A percentile compares a stretch with the other conserved stretches of the same genome.
Conservation (phyloP, 1,140 invertebrate species). For the Ylistrum balloti region DNA sequence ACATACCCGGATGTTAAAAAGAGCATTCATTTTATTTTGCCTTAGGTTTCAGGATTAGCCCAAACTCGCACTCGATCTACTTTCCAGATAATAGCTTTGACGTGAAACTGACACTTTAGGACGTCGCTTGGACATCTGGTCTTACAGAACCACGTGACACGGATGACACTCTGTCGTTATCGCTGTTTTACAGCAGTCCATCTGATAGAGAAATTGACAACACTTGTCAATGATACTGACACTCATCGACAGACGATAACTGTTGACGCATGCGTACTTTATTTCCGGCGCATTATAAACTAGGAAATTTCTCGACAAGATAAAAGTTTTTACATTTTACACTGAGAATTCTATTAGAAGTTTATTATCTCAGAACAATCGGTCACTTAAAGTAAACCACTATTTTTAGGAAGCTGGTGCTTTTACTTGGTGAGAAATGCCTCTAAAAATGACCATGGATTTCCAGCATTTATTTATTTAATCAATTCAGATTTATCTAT, state of each 20-base stretch:
- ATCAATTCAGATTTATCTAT: no score
- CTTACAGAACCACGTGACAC: not conserved
- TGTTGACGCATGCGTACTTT: not conserved
- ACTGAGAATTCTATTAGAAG: no score
- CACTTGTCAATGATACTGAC: slow-evolving; percentile 19
- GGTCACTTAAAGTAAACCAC: no score
- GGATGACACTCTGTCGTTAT: not conserved
- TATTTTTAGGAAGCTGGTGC: no score
- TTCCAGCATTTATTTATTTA: no score
- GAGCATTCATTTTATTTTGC: not conserved
- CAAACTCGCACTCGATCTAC: not conserved
- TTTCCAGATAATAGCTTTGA: not conserved
- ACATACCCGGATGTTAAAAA: not conserved
- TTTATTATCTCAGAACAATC: no score
- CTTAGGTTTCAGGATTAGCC: not conserved
- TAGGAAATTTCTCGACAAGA: not conserved
- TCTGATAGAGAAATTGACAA: slow-evolving; percentile 39
- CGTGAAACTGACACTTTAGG: not conserved
- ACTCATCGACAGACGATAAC: not conserved
- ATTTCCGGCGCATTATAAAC: not conserved
- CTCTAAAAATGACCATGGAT: no score
- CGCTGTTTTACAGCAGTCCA: slow-evolving; percentile 3
- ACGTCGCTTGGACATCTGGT: slow-evolving; percentile 7
- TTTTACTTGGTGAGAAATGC: no score
- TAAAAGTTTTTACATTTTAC: not conserved